Conservation (phyloP, 2,113 vertebrate species). For the Brachyistius frenatus region DNA sequence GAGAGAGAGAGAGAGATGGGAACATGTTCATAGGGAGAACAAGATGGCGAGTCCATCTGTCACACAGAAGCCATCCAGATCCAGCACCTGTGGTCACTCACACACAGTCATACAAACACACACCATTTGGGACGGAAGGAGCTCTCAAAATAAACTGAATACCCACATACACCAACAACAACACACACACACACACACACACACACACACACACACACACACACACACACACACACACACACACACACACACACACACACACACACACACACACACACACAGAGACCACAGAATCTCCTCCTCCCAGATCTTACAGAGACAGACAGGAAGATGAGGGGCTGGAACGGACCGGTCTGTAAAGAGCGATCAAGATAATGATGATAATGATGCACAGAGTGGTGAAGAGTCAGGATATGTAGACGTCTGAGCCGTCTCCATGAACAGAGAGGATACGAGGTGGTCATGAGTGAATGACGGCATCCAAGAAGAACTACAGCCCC, state of each 20-base stretch:
- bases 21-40: conserved; percentile 72
- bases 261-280: conserved; percentile 5
- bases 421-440: not conserved
- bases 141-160: conserved; percentile 66
- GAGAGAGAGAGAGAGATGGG: conserved; percentile 46
- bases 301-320: conserved; percentile 5
- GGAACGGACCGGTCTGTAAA: conserved; percentile 4
- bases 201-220: conserved; percentile 5
- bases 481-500: not conserved
- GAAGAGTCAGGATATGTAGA: not conserved
- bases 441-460: not conserved
- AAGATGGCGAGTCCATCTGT: conserved; percentile 80
- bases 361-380: conserved; percentile 20
- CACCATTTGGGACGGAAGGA: conserved; percentile 40
- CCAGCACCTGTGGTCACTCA: conserved; percentile 64
- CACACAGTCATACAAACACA: conserved; percentile 27
- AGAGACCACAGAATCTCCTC: not conserved
- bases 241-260: conserved; percentile 1
- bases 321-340: conserved; percentile 29
- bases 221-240: conserved; percentile 15
- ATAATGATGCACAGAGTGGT: not conserved
- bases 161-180: conserved; percentile 41
- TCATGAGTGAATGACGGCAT: not conserved
- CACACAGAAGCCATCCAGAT: conserved; percentile 69
- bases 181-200: conserved; percentile 14